Base-by-base conservation (phyloP, 2,888 invertebrate genomes). In the Ligdia adustata region DNA sequence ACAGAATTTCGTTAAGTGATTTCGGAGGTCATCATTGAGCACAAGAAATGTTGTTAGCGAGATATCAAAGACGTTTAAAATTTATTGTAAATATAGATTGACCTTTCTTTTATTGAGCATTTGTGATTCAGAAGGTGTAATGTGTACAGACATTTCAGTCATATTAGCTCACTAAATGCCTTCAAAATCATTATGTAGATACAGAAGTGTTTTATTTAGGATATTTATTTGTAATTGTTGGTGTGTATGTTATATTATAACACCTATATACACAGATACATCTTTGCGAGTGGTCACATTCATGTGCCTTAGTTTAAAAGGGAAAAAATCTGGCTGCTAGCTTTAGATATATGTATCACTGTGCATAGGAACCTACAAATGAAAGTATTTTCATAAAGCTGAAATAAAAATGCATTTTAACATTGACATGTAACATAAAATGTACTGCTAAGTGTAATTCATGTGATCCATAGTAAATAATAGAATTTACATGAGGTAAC, bases 381-480 rank as follows among this genome's bases (percentile, higher is more conserved):
- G 9, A 7, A 11, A 18, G 12, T 18, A 24, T 14, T 9, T 2
- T 33, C 6, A 4, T 12, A 16, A 16, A 9, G 9, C 20, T 29
- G 6, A 28, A 24, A 15, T 2, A 26, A 27, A 15, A 46, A 28
- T 29, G 15, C 26, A 41, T 41, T 35, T 47, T 38, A 33, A 38
- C 26, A 14, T 16, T 24, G 46, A 47, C 24, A 37, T 47, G 41
- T 47, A 20, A 20, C 6, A 38, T 48, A 33, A 46, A 32, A 33
- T 13, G 1, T 38, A 46, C 46, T 46, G 9, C 5, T 48, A 48
- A 48, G 48, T 33, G 42, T 42, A 48, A 48, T 32, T 47, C 32
- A 48, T 38, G 33, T 38, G 48, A 42, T 42, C 28, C 28, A 5
- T 32, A 42, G 27, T 42, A 42, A 48, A 48, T 33, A 28, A 32